Evolutionary conservation across 2,797 vertebrate genomes (phyloP).

Genomic region (Lemur catta): DNA sequence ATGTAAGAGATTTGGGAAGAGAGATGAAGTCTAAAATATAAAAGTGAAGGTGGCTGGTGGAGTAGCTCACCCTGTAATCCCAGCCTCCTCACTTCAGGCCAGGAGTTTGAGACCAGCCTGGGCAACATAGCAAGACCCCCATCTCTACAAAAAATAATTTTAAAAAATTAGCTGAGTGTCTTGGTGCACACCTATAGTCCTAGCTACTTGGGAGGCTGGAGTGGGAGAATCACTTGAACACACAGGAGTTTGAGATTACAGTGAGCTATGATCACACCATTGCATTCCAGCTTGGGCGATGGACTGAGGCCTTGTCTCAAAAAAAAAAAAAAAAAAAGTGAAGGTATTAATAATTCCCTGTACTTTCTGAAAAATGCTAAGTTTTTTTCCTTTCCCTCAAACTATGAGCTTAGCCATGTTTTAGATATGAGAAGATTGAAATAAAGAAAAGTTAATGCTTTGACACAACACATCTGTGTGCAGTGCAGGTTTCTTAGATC

Average conservation of each 20-base stretch:
- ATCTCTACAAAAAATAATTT: background rate
- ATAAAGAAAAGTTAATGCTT: conserved; percentile 14
- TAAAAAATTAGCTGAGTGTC: background rate
- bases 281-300: background rate
- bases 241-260: background rate
- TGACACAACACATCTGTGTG: background rate
- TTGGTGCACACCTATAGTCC: background rate
- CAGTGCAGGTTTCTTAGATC: background rate
- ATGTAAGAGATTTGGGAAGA: background rate
- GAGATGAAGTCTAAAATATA: background rate
- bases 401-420: background rate
- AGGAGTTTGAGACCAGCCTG: background rate
- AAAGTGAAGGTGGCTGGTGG: background rate
- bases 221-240: too few species aligned
- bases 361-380: conserved; percentile 3
- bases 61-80: background rate
- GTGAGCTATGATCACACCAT: background rate
- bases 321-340: conserved; percentile 3
- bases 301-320: background rate
- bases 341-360: background rate
- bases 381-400: background rate
- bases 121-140: background rate
- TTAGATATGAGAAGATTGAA: conserved; percentile 14
- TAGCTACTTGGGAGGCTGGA: background rate
- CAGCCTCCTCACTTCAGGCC: background rate